Evolutionary conservation across 2,797 vertebrate genomes (phyloP), one percentile per base, ranked within the genome.

Genomic region (Sparus aurata): DNA sequence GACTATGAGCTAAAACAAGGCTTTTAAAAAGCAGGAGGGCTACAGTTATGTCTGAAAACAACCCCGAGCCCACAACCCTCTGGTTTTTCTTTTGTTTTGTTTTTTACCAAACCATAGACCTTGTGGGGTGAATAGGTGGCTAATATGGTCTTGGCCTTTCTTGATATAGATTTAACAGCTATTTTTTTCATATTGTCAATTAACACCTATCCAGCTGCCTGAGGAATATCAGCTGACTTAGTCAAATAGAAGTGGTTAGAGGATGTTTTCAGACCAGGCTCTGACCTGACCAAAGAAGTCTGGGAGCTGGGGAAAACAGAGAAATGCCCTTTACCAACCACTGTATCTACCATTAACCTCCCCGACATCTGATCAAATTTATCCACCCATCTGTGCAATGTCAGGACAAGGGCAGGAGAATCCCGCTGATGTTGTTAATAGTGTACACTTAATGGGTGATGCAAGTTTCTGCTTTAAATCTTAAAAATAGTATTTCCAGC

Each of bases 221-320:
- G 25, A 9, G 34, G n/a, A 71, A 55, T 47, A 69, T 43, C 45
- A 47, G 55, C 16, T 45, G 58, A 59, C 12, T 63, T 23, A 50
- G 46, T 71, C 10, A 60, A 57, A 65, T n/a, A 45, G 46, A 60
- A 77, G 83, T 83, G 79, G 76, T 70, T 77, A 4, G 69, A 85
- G 89, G 86, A 69, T 90, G 93, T 91, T 94, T 94, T 94, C 90
- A 91, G 89, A 93, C 78, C 91, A 91, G 89, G 75, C 61, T 92
- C 91, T 93, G 93, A 93, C 92, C 92, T 93, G 92, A 92, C 84
- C 90, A 87, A 94, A 90, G 90, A 94, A 76, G 84, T 93, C 89
- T 92, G 90, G 89, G 81, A 93, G 92, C 93, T 94, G 90, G 91
- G 85, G 49, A 90, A 91, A 93, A 91, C 87, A 93, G 85, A 93